Base-by-base conservation (phyloP, 2,113 vertebrate genomes). In the Psammodynastes pulverulentus region DNA sequence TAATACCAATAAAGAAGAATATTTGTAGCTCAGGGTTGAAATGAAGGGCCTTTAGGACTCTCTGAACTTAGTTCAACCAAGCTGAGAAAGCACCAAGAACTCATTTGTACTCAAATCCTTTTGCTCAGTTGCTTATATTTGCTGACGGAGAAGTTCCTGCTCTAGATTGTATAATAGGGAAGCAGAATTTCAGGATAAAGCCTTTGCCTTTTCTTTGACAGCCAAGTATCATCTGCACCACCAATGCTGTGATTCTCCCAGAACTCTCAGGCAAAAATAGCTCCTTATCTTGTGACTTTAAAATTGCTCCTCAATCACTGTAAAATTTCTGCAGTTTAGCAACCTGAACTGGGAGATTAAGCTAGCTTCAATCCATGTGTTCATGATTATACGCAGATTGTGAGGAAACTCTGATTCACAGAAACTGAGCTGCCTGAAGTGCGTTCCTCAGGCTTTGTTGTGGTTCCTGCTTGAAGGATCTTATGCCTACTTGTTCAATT, bases 261-360 rank as follows among this genome's bases (percentile, higher is more conserved):
- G 95, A 85, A 94, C 86, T 92, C 91, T 67, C 91, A 85, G 79
- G 49, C 86, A 90, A 89, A 95, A 90, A 85, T 85, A 87, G 91
- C 29, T 62, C 43, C 26, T 51, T 93, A 90, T 26, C 87, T 95
- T 95, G 52, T 62, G 56, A 94, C 92, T 96, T 95, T 93, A 96
- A 96, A 97, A 94, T 96, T 94, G 92, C 94, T 95, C 23, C 2
- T 23, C 34, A 93, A 90, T 88, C 92, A 45, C 94, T 84, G 84
- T 58, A 89, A 91, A 88, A 90, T 26, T 10, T 93, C 90, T 86
- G n/a, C 93, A 92, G 91, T 34, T 92, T 93, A 91, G 93, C 93
- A 96, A 91, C 90, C 67, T 0, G 0, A 39, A 0, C 0, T 89
- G 46, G 91, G 84, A 94, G 88, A 91, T 84, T 62, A 93, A 92